Percentiles rank a stretch among this genome's conserved stretches.
phyloP scores from a whole-genome alignment of 2,797 vertebrate genomes.

The Poecilia gillii region DNA sequence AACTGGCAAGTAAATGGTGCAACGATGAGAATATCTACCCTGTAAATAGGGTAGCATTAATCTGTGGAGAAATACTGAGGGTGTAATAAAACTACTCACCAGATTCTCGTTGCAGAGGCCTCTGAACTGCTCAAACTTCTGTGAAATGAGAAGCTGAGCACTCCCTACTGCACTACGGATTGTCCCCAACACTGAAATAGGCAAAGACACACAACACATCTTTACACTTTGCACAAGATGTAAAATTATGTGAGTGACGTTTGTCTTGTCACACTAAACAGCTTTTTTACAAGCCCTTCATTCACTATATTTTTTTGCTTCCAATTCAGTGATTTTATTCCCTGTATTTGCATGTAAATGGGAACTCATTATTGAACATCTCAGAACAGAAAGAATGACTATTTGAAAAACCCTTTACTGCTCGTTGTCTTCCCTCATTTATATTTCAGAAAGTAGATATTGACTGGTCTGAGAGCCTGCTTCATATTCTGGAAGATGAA shows the following conservation, averaged over 20 bases:
- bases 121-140: conserved; percentile 99
- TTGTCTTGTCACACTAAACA: conserved; percentile 26
- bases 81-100: conserved; percentile 83
- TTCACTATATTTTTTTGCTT: conserved; percentile 28
- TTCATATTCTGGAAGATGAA: conserved; percentile 53
- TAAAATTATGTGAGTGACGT: conserved; percentile 32
- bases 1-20: background rate
- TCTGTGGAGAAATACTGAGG: background rate
- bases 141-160: conserved; percentile 94
- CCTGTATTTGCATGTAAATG: conserved; percentile 58
- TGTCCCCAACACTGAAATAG: conserved; percentile 90
- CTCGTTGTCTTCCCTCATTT: conserved; percentile 54
- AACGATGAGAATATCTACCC: background rate
- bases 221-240: background rate
- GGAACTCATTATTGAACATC: conserved; percentile 50
- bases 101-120: conserved; percentile 98
- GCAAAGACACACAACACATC: background rate
- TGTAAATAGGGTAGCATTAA: background rate
- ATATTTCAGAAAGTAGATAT: conserved; percentile 69
- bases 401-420: conserved; percentile 39
- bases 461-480: conserved; percentile 52
- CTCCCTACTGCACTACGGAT: conserved; percentile 97
- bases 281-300: conserved; percentile 28
- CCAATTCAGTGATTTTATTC: conserved; percentile 34
- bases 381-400: conserved; percentile 39